A percentile compares a stretch with the other conserved stretches of the same genome.
Conservation (phyloP, 2,888 invertebrate genomes). For the Epistrophe grossulariae region DNA sequence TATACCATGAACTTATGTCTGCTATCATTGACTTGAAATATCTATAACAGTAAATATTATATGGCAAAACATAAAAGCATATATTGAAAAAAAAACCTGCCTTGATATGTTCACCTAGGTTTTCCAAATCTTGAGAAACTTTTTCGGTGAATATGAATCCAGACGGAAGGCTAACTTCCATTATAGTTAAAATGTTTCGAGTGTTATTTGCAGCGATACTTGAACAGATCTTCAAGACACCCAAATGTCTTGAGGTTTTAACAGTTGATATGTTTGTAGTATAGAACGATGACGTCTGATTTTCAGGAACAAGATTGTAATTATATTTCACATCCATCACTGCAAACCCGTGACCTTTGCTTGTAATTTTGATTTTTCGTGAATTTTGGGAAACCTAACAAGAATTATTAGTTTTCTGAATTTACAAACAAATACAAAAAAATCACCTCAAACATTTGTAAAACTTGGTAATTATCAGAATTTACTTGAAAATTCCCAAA, state of each 20-base stretch:
- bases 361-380: conserved; percentile 19
- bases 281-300: neutral
- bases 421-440: neutral
- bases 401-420: neutral
- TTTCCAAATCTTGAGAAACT: too few species aligned
- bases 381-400: neutral
- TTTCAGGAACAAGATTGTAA: conserved; percentile 21
- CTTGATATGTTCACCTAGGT: too few species aligned
- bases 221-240: too few species aligned
- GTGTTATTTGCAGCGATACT: too few species aligned
- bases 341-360: conserved; percentile 41
- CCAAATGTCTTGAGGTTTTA: too few species aligned
- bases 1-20: neutral
- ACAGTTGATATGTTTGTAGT: neutral
- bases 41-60: neutral
- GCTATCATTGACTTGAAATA: neutral
- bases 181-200: too few species aligned
- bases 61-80: too few species aligned
- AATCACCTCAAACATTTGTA: conserved; percentile 90
- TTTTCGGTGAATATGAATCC: too few species aligned
- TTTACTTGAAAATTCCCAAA: conserved; percentile 87
- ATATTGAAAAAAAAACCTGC: too few species aligned
- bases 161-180: too few species aligned
- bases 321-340: conserved; percentile 31
- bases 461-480: conserved; percentile 90